phyloP scores from a whole-genome alignment of 2,888 invertebrate genomes.

The Archaeoteleia sp. region DNA sequence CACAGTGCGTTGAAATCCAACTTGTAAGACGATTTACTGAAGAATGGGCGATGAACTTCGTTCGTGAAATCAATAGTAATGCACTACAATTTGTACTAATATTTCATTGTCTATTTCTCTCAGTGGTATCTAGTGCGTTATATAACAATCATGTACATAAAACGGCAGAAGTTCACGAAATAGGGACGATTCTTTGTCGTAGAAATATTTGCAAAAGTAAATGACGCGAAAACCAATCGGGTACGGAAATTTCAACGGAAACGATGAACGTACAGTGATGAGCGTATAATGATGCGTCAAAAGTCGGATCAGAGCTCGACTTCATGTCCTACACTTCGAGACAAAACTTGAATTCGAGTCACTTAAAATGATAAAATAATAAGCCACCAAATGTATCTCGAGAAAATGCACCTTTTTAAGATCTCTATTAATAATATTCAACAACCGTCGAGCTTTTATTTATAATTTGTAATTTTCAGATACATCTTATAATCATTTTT shows the following conservation, averaged over 20 bases:
- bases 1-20: not conserved
- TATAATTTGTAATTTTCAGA: too few relatives aligned
- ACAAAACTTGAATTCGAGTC: conserved; percentile 10
- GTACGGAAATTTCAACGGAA: conserved; percentile 20
- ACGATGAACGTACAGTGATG: conserved; percentile 3
- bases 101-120: conserved; percentile 10
- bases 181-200: conserved; percentile 7
- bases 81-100: too few relatives aligned
- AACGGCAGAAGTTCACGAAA: conserved; percentile 7
- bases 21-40: not conserved
- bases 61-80: too few relatives aligned
- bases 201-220: conserved; percentile 6
- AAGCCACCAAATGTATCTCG: too few relatives aligned
- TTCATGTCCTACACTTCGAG: conserved; percentile 28
- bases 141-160: conserved; percentile 51
- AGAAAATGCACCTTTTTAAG: too few relatives aligned
- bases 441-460: too few relatives aligned
- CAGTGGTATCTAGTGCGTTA: conserved; percentile 27
- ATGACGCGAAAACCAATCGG: conserved; percentile 6
- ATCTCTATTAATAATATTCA: too few relatives aligned
- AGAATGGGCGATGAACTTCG: not conserved
- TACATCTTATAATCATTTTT: too few relatives aligned
- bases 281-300: conserved; percentile 14
- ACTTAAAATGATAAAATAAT: conserved; percentile 6
- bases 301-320: conserved; percentile 38